Conservation (phyloP, 2,797 vertebrate genomes). For the Pelobates cultripes region DNA sequence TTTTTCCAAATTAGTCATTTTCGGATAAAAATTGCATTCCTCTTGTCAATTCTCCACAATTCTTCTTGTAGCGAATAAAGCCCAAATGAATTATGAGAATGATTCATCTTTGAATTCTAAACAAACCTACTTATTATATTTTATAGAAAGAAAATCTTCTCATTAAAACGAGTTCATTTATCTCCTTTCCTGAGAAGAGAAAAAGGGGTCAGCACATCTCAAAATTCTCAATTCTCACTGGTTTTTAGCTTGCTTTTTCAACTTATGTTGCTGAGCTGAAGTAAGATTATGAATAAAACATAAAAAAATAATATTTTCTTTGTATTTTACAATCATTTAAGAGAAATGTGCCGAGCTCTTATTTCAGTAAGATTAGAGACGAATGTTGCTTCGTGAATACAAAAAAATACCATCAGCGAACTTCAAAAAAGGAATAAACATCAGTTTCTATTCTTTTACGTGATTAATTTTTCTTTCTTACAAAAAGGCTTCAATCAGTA, state of each 20-base stretch:
- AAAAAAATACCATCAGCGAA: conserved; percentile 50
- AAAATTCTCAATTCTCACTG: conserved; percentile 61
- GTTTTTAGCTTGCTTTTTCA: conserved; percentile 35
- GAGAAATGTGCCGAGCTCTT: conserved; percentile 58
- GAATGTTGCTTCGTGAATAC: conserved; percentile 57
- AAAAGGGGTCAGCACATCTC: conserved; percentile 61
- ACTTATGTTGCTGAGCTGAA: conserved; percentile 44
- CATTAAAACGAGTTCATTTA: not conserved
- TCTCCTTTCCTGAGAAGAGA: conserved; percentile 30
- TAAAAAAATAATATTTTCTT: conserved; percentile 56
- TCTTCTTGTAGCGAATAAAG: too few species aligned
- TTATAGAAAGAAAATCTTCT: not conserved
- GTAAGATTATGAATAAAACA: conserved; percentile 77
- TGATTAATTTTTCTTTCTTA: too few species aligned
- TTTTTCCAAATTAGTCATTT: too few species aligned
- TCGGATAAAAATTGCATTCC: too few species aligned
- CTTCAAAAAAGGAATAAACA: not conserved
- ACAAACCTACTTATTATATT: not conserved
- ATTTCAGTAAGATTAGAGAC: conserved; percentile 56
- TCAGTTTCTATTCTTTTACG: not conserved
- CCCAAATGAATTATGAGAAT: too few species aligned
- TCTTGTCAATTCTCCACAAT: too few species aligned
- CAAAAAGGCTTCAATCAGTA: not conserved
- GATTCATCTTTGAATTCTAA: not conserved
- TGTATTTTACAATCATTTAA: conserved; percentile 60